Evolutionary conservation across 1,140 invertebrate genomes (phyloP).

Genomic region (Brachionus sp.): DNA sequence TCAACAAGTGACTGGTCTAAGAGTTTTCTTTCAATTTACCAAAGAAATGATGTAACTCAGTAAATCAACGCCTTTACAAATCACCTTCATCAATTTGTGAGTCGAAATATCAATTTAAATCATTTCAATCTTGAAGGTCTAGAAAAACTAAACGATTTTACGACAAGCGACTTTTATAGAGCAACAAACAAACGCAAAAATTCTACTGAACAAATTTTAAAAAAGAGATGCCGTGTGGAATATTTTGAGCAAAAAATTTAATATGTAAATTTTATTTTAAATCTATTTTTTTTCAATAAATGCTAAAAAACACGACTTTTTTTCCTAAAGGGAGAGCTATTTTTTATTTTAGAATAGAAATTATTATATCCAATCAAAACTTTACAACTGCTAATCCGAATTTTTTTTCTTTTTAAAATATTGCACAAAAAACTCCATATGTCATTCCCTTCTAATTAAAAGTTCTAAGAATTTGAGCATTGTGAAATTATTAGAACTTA

Average conservation of each 20-base stretch:
- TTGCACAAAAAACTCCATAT: too few species aligned
- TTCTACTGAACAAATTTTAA: not conserved
- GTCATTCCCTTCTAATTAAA: not conserved
- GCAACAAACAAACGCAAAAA: not conserved
- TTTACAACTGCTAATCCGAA: too few species aligned
- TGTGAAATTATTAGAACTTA: too few species aligned
- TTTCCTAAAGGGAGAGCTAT: too few species aligned
- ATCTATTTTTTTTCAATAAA: not conserved
- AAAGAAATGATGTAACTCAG: conserved; percentile 37
- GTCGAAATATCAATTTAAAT: not conserved
- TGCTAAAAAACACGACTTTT: too few species aligned
- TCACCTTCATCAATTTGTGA: conserved; percentile 21
- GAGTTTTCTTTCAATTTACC: conserved; percentile 7
- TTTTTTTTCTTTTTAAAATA: too few species aligned
- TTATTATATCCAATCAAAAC: too few species aligned
- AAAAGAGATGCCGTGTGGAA: not conserved
- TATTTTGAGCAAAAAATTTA: not conserved
- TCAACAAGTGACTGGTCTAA: not conserved
- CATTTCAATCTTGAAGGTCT: not conserved
- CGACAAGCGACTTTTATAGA: not conserved
- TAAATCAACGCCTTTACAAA: conserved; percentile 26
- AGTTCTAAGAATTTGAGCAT: not conserved
- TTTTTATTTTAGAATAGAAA: too few species aligned
- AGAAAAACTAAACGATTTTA: not conserved
- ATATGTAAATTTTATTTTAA: not conserved